phyloP scores from a whole-genome alignment of 2,888 invertebrate genomes.

The Coronaproctus castanopsis region DNA sequence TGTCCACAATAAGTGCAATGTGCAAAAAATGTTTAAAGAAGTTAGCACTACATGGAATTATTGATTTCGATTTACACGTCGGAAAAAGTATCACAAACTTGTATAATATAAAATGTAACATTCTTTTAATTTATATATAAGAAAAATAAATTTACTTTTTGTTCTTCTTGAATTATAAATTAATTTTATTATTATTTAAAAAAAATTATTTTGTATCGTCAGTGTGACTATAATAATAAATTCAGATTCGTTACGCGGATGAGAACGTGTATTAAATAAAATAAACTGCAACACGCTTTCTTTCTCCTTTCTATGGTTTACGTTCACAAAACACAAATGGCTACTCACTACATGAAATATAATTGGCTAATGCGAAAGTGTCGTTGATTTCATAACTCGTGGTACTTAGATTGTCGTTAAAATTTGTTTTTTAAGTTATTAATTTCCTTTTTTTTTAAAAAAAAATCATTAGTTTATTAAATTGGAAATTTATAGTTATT shows the following conservation, averaged over 20 bases:
- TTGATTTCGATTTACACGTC: too few relatives aligned
- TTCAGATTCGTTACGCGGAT: not conserved
- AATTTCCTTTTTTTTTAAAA: not conserved
- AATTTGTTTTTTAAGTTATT: not conserved
- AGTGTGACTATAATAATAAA: not conserved
- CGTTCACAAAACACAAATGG: not conserved
- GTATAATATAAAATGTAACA: too few relatives aligned
- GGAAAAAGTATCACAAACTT: too few relatives aligned
- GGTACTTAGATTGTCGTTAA: not conserved
- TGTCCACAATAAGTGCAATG: too few relatives aligned
- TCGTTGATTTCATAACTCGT: not conserved
- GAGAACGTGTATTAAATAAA: not conserved
- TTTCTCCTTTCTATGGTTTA: not conserved
- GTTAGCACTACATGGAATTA: too few relatives aligned
- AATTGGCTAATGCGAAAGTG: not conserved
- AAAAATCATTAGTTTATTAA: not conserved
- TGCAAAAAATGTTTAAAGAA: too few relatives aligned
- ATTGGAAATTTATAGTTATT: not conserved
- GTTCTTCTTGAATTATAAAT: too few relatives aligned
- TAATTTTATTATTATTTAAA: too few relatives aligned
- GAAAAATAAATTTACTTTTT: too few relatives aligned
- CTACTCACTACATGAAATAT: not conserved
- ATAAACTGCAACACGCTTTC: not conserved
- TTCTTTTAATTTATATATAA: too few relatives aligned
- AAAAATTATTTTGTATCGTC: too few relatives aligned